These are phyloP conservation scores for Anarhynchus alexandrinus DNA, from an alignment of 2,113 vertebrate species.

Conservation along the genomic window DNA sequence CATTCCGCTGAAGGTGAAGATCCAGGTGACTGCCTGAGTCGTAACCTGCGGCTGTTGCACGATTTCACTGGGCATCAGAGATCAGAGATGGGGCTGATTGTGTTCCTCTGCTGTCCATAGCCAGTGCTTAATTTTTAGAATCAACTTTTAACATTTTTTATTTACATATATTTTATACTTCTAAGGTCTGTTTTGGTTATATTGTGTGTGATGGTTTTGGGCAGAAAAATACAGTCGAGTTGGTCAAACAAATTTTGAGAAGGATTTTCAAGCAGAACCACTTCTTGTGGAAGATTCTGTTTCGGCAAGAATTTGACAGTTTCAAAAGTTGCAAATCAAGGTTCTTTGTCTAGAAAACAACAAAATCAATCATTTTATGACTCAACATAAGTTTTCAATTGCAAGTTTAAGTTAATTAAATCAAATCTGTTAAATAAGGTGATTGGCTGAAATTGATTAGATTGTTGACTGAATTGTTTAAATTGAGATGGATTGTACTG, in stretches of 20 bases:
- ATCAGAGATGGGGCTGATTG: neutral
- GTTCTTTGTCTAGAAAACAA: neutral
- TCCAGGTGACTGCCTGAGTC: fast-evolving
- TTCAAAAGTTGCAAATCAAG: neutral
- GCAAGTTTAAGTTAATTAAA: neutral
- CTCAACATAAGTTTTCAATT: neutral
- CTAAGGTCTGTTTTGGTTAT: neutral
- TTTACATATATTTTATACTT: neutral
- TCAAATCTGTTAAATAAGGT: neutral
- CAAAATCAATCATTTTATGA: neutral
- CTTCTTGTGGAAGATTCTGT: neutral
- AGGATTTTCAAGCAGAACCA: neutral
- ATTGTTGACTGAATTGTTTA: neutral
- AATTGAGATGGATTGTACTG: neutral
- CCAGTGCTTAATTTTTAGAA: neutral
- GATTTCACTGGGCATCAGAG: neutral
- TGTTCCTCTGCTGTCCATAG: neutral
- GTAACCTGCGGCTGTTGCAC: neutral
- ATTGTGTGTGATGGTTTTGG: neutral
- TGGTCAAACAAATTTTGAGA: neutral
- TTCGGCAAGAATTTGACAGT: neutral
- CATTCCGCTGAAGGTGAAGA: neutral
- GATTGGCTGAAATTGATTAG: neutral
- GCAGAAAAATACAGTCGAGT: neutral
- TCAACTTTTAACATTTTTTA: neutral